Percentiles rank a stretch among this genome's conserved stretches.
phyloP scores from a whole-genome alignment of 35 echinoderm and acorn worm species.

The Eucidaris tribuloides region DNA sequence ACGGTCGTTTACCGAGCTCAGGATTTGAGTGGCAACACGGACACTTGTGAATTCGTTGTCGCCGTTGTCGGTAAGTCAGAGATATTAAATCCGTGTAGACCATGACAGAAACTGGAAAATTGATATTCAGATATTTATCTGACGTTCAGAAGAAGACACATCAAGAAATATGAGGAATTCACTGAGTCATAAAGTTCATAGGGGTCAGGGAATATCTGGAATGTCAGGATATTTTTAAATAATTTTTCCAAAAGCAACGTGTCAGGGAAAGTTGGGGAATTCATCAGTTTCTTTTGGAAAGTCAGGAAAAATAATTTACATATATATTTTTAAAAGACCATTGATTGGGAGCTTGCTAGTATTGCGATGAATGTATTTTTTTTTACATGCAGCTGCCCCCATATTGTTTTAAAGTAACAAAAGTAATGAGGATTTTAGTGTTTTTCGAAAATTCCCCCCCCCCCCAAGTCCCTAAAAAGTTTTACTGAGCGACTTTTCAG shows the following conservation, averaged over 20 bases:
- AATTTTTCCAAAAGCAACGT: not conserved
- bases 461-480: too few relatives aligned
- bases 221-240: not conserved
- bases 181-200: not conserved
- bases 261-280: too few relatives aligned
- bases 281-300: too few relatives aligned
- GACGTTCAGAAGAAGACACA: not conserved
- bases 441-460: too few relatives aligned
- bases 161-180: not conserved
- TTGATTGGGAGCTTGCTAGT: too few relatives aligned
- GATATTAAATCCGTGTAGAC: not conserved
- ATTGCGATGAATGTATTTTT: too few relatives aligned
- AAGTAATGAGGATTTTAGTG: too few relatives aligned
- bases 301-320: too few relatives aligned
- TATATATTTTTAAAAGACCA: too few relatives aligned
- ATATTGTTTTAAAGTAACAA: too few relatives aligned
- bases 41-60: not conserved
- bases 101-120: not conserved
- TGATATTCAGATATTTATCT: not conserved
- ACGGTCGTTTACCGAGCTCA: not conserved
- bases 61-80: not conserved
- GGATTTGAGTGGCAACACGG: not conserved
- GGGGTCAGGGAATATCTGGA: not conserved
- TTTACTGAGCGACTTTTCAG: too few relatives aligned
- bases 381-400: too few relatives aligned